Base-by-base conservation (phyloP, 1,140 invertebrate genomes). In the Aphidius gifuensis region DNA sequence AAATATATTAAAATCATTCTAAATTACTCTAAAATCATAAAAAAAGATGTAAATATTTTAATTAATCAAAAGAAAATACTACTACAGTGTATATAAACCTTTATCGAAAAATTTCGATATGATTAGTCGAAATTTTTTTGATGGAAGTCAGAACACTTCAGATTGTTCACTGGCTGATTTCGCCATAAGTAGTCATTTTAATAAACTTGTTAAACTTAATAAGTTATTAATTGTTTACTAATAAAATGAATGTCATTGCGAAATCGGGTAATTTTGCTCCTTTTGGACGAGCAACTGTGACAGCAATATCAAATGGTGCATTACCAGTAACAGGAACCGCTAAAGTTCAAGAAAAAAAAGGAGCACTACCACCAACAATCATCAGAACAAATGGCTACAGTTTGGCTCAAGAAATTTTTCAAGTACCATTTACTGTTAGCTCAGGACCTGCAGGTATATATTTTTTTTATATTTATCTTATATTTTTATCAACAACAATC, bases 161-260 rank as follows among this genome's bases (percentile, higher is more conserved):
- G 23, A 1, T 32, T 32, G 23, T 32, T 32, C 23, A 32, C 4
- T 32, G 23, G 4, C 23, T 32, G 23, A 32, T 32, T 32, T 32
- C 23, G 23, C 23, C 23, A 32, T 32, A 32, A 32, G 23, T 32
- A 32, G 23, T 32, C 23, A 32, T 32, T 32, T 1, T 32, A 16
- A 32, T 32, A 1, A 32, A 32, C 23, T 32, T 32, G 23, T 32
- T 32, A 32, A 32, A 32, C 23, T 32, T 32, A 32, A 32, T 32
- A 32, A 32, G 2, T 32, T 32, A 32, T 32, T 32, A 32, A 32
- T 32, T 32, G 23, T 32, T 32, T 32, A 32, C 23, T 4, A 32
- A 32, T 42, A 64, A 79, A 72, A 88, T 90, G 83, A 89, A 86
- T 79, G 85, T 86, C 43, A 86, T 88, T 54, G 79, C 86, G 54